phyloP scores from a whole-genome alignment of 2,113 vertebrate genomes.

The Prinia subflava region DNA sequence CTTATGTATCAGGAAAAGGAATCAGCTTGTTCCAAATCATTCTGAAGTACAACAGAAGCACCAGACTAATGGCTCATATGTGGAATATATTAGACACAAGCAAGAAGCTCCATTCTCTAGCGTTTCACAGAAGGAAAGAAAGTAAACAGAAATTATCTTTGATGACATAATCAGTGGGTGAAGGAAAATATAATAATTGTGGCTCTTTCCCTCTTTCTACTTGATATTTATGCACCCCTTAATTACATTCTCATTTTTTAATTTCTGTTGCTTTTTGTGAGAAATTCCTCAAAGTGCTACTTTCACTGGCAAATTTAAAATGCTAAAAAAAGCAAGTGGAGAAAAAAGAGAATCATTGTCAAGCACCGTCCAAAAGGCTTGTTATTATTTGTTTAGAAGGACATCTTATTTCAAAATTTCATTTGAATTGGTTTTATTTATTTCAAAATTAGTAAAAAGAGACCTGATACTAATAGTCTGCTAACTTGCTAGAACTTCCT shows the following conservation, averaged over 20 bases:
- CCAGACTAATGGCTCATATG: neutral
- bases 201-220: constrained; percentile 3
- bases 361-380: neutral
- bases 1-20: neutral
- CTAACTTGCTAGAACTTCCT: neutral
- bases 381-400: neutral
- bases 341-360: neutral
- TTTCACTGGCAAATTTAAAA: constrained; percentile 41
- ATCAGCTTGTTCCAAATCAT: neutral
- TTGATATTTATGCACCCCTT: constrained; percentile 37
- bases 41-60: neutral
- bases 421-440: no score
- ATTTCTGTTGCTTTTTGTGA: constrained; percentile 47
- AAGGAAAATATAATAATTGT: constrained; percentile 50
- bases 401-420: neutral
- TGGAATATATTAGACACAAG: neutral
- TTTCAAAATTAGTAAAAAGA: neutral
- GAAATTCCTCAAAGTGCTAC: constrained; percentile 45
- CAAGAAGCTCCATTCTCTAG: constrained; percentile 16
- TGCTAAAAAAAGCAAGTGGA: constrained; percentile 26
- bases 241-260: constrained; percentile 51
- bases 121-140: constrained; percentile 34
- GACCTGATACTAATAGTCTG: neutral
- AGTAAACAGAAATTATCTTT: constrained; percentile 62
- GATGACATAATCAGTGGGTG: constrained; percentile 47